Evolutionary conservation across 2,113 vertebrate species (phyloP).

Genomic region (Odobenus rosmarus): DNA sequence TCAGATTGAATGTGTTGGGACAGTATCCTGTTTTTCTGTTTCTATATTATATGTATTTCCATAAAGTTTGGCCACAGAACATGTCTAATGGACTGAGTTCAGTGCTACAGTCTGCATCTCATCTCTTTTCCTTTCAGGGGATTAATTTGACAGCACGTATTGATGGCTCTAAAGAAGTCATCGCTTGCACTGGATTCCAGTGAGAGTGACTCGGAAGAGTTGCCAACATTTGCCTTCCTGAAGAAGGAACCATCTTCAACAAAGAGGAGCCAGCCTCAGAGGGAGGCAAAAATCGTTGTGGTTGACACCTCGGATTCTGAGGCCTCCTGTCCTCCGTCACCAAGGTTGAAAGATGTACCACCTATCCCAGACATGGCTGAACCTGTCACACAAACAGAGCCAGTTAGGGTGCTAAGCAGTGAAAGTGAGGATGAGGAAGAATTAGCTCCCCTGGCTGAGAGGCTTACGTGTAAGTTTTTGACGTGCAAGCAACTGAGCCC

Average conservation of each 20-base stretch:
- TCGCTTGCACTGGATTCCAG: conserved; percentile 54
- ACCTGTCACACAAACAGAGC: not conserved
- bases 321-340: not conserved
- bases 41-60: not conserved
- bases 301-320: conserved; percentile 50
- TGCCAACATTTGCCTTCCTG: conserved; percentile 87
- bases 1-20: not conserved
- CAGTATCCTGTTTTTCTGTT: not conserved
- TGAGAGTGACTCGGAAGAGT: conserved; percentile 84
- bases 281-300: not conserved
- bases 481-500: not conserved
- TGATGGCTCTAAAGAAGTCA: conserved; percentile 51
- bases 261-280: not conserved
- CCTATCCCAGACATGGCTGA: not conserved
- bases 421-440: conserved; percentile 85
- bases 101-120: not conserved
- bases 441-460: conserved; percentile 83
- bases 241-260: conserved; percentile 60
- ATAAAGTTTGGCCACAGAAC: not conserved
- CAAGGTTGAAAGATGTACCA: not conserved
- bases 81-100: not conserved
- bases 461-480: conserved; percentile 82
- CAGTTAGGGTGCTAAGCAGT: conserved; percentile 84
- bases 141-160: not conserved
- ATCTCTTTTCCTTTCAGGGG: conserved; percentile 53